Evolutionary conservation across 1,140 invertebrate species (phyloP), one percentile per base, ranked within the genome.

Genomic region (Drosophila leontia): DNA sequence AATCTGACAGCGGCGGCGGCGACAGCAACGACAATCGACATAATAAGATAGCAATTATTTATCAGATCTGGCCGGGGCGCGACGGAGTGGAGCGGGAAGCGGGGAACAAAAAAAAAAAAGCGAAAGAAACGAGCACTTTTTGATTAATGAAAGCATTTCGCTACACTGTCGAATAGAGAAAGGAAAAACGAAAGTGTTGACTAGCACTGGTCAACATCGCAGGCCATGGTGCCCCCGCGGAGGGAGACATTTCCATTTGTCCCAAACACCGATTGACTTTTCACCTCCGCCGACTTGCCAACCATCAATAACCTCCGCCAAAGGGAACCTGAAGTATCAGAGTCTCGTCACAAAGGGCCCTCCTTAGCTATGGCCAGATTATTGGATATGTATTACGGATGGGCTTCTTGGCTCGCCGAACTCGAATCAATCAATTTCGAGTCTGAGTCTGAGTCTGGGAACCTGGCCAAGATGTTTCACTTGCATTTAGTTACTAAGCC

Each of bases 11-110:
- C 47, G 35, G 48, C 45, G 75, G 75, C 83, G 83, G 71, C 77
- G 84, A 88, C 80, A 90, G 85, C 80, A 65, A 88, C 84, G 85
- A 88, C 80, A 88, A 90, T 88, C 84, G 85, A 60, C 77, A 88
- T 88, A 88, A 90, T 88, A 88, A 88, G 84, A 88, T 88, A 78
- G 84, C 85, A 88, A 88, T 87, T 87, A 87, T 87, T 87, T 87
- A 87, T 87, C 67, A 70, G 29, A 71, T 72, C 69, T 50, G 35
- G 19, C 15, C 15, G 26, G 68, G 50, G 59, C 61, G 37, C 37
- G 48, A 44, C 44, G 39, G 5, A 15, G 29, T 11, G 1, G 23
- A 23, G 23, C 23, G 23, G 2, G 32, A 9, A 9, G 2, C 7
- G 5, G 9, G 3, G 3, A 17, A 34, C 3, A 13, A 47, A 15